Evolutionary conservation across 1,140 invertebrate species (phyloP).

Genomic region (Bombus superbus): DNA sequence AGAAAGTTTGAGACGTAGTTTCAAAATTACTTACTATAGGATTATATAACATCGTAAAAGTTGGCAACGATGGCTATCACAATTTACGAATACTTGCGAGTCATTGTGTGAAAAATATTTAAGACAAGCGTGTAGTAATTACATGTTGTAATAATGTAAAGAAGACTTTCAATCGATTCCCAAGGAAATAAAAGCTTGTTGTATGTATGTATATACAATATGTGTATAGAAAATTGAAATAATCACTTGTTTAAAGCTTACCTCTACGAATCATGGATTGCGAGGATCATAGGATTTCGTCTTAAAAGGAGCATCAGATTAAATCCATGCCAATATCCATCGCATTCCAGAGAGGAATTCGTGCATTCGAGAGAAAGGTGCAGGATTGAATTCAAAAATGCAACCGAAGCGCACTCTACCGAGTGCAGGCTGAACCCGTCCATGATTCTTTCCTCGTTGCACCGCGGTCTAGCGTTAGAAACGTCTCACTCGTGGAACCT

Average conservation of each 20-base stretch:
- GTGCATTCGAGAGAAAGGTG: background rate
- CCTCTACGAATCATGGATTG: too few species aligned
- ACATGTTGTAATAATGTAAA: background rate
- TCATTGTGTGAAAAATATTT: background rate
- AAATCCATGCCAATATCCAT: background rate
- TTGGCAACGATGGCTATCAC: background rate
- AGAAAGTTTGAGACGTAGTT: background rate
- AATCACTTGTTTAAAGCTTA: background rate
- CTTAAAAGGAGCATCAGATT: background rate
- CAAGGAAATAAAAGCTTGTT: too few species aligned
- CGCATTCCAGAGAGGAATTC: background rate
- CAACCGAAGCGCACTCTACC: constrained; percentile 67
- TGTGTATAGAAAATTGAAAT: background rate
- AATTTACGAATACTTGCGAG: background rate
- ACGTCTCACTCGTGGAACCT: constrained; percentile 67
- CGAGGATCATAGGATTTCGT: too few species aligned
- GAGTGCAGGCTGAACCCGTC: constrained; percentile 63
- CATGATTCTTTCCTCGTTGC: constrained; percentile 71
- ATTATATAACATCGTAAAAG: background rate
- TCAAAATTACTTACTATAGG: background rate
- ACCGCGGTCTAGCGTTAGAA: constrained; percentile 62
- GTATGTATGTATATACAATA: too few species aligned
- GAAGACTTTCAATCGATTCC: too few species aligned
- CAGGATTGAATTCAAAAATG: constrained; percentile 55
- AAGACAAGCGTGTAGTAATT: background rate